Percentiles rank a stretch among this genome's conserved stretches.
Evolutionary conservation across 2,888 invertebrate species (phyloP).

Genomic region (Galeruca laticollis): DNA sequence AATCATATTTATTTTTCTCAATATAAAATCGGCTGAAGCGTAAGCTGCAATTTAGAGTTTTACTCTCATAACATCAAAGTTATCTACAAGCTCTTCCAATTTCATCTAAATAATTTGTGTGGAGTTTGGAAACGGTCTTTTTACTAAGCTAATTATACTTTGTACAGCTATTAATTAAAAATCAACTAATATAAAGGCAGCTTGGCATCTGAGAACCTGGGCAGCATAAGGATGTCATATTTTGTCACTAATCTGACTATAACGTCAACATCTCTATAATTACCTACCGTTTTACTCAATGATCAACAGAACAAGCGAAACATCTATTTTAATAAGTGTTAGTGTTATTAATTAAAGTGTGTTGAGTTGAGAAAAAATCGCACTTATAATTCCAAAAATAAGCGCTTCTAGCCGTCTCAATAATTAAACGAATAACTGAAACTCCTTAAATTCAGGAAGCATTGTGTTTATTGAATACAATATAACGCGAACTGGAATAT

Average conservation of each 20-base stretch:
- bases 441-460: too few species aligned
- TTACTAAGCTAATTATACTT: neutral
- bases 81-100: neutral
- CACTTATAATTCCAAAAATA: neutral
- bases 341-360: conserved; percentile 9
- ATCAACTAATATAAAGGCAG: neutral
- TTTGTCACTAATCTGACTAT: neutral
- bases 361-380: too few species aligned
- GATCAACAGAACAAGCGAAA: neutral
- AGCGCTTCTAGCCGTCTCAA: too few species aligned
- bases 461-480: too few species aligned
- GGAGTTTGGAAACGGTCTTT: neutral
- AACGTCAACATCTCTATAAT: neutral
- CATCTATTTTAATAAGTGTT: neutral
- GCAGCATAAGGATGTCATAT: neutral
- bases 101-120: neutral
- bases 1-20: neutral
- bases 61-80: neutral
- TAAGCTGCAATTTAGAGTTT: neutral
- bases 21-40: neutral
- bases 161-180: neutral
- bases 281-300: neutral
- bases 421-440: too few species aligned
- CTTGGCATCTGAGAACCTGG: neutral
- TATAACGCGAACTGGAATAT: too few species aligned